A percentile compares a stretch with the other conserved stretches of the same genome.
phyloP scores from a whole-genome alignment of 2,888 invertebrate species.

The Hydroisotoma schaefferi region DNA sequence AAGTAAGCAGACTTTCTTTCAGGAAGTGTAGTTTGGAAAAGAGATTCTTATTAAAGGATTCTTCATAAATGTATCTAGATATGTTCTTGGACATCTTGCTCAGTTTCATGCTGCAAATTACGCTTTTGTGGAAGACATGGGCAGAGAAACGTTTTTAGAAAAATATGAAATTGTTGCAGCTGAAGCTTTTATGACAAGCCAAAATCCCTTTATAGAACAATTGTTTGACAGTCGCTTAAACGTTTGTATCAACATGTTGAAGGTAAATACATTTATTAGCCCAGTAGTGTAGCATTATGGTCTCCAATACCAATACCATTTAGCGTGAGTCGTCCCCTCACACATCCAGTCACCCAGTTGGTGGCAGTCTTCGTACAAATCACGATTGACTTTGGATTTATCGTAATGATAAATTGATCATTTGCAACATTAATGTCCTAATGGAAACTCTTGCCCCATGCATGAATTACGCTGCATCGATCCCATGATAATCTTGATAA shows the following conservation, averaged over 20 bases:
- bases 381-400: too few species aligned
- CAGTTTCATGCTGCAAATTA: slow-evolving; percentile 21
- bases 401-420: too few species aligned
- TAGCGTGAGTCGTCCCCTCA: too few species aligned
- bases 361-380: too few species aligned
- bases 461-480: too few species aligned
- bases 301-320: too few species aligned
- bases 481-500: too few species aligned
- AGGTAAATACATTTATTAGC: too few species aligned
- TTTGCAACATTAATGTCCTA: too few species aligned
- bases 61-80: slow-evolving; percentile 11
- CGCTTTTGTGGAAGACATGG: slow-evolving; percentile 16
- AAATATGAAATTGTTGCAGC: slow-evolving; percentile 6
- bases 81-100: slow-evolving; percentile 17
- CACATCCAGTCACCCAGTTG: too few species aligned
- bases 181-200: neutral
- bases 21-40: neutral
- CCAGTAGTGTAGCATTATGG: too few species aligned
- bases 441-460: too few species aligned
- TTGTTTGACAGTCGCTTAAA: neutral
- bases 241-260: neutral
- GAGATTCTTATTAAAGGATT: neutral
- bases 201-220: neutral
- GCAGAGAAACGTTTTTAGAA: slow-evolving; percentile 14
- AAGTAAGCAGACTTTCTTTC: neutral